phyloP scores from a whole-genome alignment of 1,140 invertebrate species.

The Homarus americanus region DNA sequence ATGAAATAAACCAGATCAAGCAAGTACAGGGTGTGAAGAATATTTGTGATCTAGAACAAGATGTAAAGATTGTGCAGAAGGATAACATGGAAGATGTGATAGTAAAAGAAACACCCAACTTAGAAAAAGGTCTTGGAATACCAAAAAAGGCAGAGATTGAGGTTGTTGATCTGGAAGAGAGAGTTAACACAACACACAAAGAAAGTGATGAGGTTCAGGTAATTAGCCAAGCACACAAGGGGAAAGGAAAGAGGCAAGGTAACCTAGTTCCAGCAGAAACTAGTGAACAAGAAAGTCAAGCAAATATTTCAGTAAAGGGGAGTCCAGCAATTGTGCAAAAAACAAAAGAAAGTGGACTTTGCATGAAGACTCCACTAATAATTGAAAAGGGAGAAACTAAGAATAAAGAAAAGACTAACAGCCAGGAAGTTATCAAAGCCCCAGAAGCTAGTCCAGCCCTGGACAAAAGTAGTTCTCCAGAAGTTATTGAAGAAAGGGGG shows the following conservation, averaged over 20 bases:
- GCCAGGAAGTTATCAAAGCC: background rate
- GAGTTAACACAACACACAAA: background rate
- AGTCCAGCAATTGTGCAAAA: background rate
- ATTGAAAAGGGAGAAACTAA: background rate
- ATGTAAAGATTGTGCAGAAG: background rate
- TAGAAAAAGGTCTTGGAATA: background rate
- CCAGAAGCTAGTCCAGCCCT: constrained; percentile 23
- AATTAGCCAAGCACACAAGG: background rate
- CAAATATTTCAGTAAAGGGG: background rate
- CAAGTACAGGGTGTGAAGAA: background rate
- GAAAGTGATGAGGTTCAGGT: background rate
- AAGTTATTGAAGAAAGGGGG: background rate
- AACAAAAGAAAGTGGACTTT: background rate
- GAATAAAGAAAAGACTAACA: background rate
- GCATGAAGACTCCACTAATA: background rate
- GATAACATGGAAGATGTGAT: background rate
- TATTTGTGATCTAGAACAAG: background rate
- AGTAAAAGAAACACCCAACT: background rate
- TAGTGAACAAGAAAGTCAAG: background rate
- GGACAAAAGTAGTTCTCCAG: background rate
- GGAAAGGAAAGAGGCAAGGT: background rate
- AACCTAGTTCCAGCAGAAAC: background rate
- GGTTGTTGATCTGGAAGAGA: background rate
- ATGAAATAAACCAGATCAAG: background rate
- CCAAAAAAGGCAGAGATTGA: background rate